Evolutionary conservation across 2,888 invertebrate genomes (phyloP), one percentile per base, ranked within the genome.

Genomic region (Morpho achilles): DNA sequence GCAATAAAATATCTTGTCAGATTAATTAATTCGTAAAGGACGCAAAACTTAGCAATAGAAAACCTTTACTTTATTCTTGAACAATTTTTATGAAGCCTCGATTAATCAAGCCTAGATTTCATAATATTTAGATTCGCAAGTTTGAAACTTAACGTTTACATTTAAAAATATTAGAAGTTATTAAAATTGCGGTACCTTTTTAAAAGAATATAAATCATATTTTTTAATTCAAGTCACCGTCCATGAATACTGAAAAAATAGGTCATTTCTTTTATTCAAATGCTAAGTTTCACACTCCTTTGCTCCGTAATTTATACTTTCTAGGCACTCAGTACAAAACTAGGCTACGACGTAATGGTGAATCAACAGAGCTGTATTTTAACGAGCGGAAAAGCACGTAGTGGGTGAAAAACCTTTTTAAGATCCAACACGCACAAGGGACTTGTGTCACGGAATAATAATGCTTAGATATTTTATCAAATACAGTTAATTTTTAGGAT

Each of bases 341-440:
- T 66, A 59, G 64, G 64, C 61, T 64, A 53, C 56, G 59, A 62
- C 60, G 50, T 66, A 66, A 66, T 64, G 62, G 48, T 56, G 62
- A 62, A 62, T 62, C 61, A 66, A 64, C 64, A 60, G 52, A 46
- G 50, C 61, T 61, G 54, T 56, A 60, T 63, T 63, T 60, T 63
- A 63, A 63, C 58, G 56, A 63, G 58, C 60, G 53, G 50, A 58
- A 58, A 62, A 63, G 56, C 58, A 53, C 53, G 56, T 53, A 50
- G 45, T 40, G 43, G 45, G n/a, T 42, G 16, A 53, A 63, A 58
- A 59, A 56, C 32, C 47, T 50, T 52, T 47, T 53, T 56, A 53
- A 55, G 41, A 45, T 52, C 22, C 53, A 52, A 52, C 59, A 61
- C 59, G 59, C 58, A 63, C 56, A 45, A 44, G 57, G 43, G 45